Evolutionary conservation across 2,888 invertebrate genomes (phyloP), one percentile per base, ranked within the genome.

Genomic region (Fragum sueziense): DNA sequence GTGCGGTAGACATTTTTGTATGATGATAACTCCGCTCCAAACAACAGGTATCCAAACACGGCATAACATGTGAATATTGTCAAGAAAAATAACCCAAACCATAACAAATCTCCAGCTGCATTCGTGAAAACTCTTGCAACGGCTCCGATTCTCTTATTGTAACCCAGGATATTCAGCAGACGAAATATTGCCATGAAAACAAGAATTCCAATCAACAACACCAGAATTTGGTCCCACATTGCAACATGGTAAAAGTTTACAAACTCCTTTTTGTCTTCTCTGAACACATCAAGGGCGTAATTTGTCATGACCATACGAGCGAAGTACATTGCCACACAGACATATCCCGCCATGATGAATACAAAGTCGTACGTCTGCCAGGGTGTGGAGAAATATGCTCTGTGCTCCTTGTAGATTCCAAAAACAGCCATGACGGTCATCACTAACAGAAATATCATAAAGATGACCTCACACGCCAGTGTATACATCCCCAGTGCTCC

Each of bases 161-260:
- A 87, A 9, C 88, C 89, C 29, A 89, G 83, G 25, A 88, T 86
- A 47, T 88, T 87, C 11, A 89, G 73, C 11, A 89, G 65, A 17
- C 89, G 76, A n/a, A 89, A 34, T 3, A 86, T 88, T 4, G 84
- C 85, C 27, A 89, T 78, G 77, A 88, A 88, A 6, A 85, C 84
- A 33, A 89, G 84, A 17, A 86, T 73, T 0, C 84, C 87, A 31
- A 88, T 72, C 3, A 87, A 70, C 47, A 85, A 59, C 7, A 88
- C 84, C 25, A 89, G 82, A 6, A 85, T 54, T 14, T 75, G 76
- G 70, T 89, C 88, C 89, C 88, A 89, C 3, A 89, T 31, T 0
- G 86, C 87, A 41, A 88, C 78, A 70, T 88, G 88, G 61, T 87
- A 87, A 54, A 90, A 90, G 76, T 89, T 88, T 2, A 90, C 85